Conservation (phyloP, 1,140 invertebrate species). For the Vollenhovia emeryi region DNA sequence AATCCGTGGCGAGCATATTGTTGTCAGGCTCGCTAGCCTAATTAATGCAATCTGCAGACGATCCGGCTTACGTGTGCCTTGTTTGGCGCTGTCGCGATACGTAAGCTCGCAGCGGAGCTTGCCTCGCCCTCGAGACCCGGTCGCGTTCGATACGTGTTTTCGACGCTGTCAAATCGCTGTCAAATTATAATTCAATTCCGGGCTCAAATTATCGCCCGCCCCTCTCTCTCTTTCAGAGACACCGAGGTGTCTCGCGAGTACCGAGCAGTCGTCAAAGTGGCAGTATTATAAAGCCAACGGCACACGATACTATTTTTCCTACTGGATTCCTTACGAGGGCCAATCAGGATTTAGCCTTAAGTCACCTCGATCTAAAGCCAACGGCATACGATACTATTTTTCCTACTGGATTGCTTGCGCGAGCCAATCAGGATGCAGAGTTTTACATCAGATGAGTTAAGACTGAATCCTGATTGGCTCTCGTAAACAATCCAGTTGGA, state of each 20-base stretch:
- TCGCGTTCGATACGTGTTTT: not conserved
- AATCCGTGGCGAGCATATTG: slow-evolving; percentile 22
- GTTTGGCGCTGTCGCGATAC: slow-evolving; percentile 26
- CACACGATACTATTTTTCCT: too few species aligned
- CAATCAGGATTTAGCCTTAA: too few species aligned
- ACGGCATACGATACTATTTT: too few species aligned
- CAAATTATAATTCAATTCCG: slow-evolving; percentile 20
- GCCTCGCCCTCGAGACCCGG: slow-evolving; percentile 8
- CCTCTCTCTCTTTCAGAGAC: not conserved
- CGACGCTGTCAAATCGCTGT: slow-evolving; percentile 42
- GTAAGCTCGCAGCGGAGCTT: slow-evolving; percentile 7
- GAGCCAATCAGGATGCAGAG: too few species aligned
- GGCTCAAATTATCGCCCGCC: not conserved
- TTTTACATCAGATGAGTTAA: too few species aligned
- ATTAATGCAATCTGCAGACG: slow-evolving; percentile 44
- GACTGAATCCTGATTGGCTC: too few species aligned
- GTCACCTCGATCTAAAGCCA: too few species aligned
- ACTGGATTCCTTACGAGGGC: too few species aligned
- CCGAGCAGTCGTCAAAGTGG: not conserved
- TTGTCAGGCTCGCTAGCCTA: slow-evolving; percentile 30
- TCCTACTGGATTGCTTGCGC: too few species aligned
- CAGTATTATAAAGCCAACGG: too few species aligned
- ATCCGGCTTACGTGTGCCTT: slow-evolving; percentile 22
- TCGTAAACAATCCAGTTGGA: too few species aligned
- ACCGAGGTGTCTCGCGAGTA: not conserved